Evolutionary conservation across 2,797 vertebrate species (phyloP), one percentile per base, ranked within the genome.

Genomic region (Aphelocoma californica): DNA sequence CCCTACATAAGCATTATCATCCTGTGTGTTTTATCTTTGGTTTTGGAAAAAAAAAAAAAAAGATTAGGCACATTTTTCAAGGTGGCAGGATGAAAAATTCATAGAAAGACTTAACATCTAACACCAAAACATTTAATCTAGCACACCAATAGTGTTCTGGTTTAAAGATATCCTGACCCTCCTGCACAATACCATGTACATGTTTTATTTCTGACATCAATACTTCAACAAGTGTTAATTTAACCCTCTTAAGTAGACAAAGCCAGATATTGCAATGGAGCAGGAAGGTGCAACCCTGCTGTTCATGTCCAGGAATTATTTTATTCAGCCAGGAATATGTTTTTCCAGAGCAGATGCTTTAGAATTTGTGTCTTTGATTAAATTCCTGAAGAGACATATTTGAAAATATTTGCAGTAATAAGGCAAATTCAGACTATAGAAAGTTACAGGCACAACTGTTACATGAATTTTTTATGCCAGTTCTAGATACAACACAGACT

Each of bases 131-230:
- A 25, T 25, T 66, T 54, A 34, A 32, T 45, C 16, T 18, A 26
- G 36, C 9, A 88, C 29, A 26, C 12, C 36, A 66, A 16, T 8
- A 60, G 31, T 12, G 45, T 11, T 71, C n/a, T 12, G 36, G 34
- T 40, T 44, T 7, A 72, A 80, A 71, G 34, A 24, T 2, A 29
- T 0, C 1, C 18, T 12, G 13, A 38, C 6, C 12, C 3, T 34
- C 4, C 45, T 64, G n/a, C 40, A 56, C 38, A 42, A 3, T 8
- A 29, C 5, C 34, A 48, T 0, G 6, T 7, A 2, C 7, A 20
- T 13, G 7, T 29, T 38, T 47, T 20, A 57, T 53, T 88, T 47
- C 64, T 36, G 25, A 44, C 5, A 47, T 11, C 17, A 44, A 32
- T n/a, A 42, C 6, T 53, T 18, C n/a, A 56, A 18, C 11, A 54